A percentile compares a stretch with the other conserved stretches of the same genome.
These are phyloP conservation scores for Morone chrysops DNA, from an alignment of 2,113 vertebrate genomes.

Conservation along the genomic window DNA sequence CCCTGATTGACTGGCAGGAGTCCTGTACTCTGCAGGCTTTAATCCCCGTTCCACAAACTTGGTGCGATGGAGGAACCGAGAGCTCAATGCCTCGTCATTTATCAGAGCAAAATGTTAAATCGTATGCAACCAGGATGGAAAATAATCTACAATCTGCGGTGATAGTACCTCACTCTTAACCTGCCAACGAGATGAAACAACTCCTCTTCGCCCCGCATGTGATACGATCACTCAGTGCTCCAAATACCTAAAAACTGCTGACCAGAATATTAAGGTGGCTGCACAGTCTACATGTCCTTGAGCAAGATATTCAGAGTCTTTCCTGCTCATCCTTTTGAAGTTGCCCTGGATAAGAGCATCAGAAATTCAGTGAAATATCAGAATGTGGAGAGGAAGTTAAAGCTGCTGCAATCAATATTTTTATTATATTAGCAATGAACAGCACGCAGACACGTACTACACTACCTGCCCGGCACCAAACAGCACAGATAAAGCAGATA, in stretches of 20 bases:
- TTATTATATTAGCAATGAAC: background rate
- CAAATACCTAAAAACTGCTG: constrained; percentile 11
- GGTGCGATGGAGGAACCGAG: background rate
- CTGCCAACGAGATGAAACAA: constrained; percentile 9
- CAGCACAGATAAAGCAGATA: background rate
- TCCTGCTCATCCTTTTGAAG: background rate
- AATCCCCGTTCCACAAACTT: constrained; percentile 6
- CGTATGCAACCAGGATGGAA: background rate
- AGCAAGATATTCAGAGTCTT: background rate
- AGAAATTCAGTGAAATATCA: background rate
- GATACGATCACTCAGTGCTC: constrained; percentile 18
- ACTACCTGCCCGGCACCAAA: background rate
- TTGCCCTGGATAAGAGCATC: background rate
- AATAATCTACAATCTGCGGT: background rate
- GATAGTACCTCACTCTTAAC: background rate
- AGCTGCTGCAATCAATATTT: background rate
- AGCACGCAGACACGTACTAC: too few species aligned
- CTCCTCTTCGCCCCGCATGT: background rate
- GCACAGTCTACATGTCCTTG: constrained; percentile 13
- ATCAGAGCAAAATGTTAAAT: background rate
- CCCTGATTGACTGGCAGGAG: constrained; percentile 29
- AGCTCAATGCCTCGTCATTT: background rate
- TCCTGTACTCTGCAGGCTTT: constrained; percentile 16
- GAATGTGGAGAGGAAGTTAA: background rate
- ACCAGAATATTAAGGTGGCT: constrained; percentile 31